A percentile compares a stretch with the other conserved stretches of the same genome.
Conservation (phyloP, 2,797 vertebrate species). For the Sparidentex hasta region DNA sequence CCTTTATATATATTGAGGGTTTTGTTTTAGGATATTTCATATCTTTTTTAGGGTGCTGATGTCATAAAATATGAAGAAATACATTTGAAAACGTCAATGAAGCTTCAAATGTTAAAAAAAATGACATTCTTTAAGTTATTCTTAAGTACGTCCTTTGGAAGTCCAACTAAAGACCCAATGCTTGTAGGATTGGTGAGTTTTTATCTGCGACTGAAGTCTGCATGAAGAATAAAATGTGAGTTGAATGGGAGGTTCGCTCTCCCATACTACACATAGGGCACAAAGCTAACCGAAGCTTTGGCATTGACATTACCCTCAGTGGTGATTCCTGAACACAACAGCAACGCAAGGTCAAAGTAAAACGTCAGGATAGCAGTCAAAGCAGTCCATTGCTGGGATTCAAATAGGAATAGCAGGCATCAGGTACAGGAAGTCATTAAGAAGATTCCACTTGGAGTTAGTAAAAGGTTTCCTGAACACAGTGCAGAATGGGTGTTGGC, state of each 20-base stretch:
- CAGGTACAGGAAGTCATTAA: slow-evolving; percentile 81
- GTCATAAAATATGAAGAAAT: too few relatives aligned
- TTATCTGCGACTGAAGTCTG: neutral
- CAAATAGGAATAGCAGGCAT: slow-evolving; percentile 44
- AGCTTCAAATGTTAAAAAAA: too few relatives aligned
- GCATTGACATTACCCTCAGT: neutral
- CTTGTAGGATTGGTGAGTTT: neutral
- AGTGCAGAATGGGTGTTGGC: slow-evolving; percentile 72
- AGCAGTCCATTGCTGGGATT: slow-evolving; percentile 26
- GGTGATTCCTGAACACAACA: slow-evolving; percentile 22
- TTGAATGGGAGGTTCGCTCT: neutral
- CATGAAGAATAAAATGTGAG: neutral
- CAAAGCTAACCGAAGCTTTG: neutral
- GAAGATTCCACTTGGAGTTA: slow-evolving; percentile 79
- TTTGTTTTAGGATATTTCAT: too few relatives aligned
- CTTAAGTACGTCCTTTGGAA: neutral
- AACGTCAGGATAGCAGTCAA: slow-evolving; percentile 42
- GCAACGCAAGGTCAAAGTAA: slow-evolving; percentile 35
- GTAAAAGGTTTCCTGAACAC: slow-evolving; percentile 79
- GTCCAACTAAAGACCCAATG: neutral
- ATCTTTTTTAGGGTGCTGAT: too few relatives aligned
- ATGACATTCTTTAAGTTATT: too few relatives aligned
- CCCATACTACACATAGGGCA: neutral
- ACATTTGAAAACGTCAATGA: too few relatives aligned
- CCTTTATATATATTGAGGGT: too few relatives aligned